Conservation (phyloP, 2,888 invertebrate genomes). For the Aphrophora alni region DNA sequence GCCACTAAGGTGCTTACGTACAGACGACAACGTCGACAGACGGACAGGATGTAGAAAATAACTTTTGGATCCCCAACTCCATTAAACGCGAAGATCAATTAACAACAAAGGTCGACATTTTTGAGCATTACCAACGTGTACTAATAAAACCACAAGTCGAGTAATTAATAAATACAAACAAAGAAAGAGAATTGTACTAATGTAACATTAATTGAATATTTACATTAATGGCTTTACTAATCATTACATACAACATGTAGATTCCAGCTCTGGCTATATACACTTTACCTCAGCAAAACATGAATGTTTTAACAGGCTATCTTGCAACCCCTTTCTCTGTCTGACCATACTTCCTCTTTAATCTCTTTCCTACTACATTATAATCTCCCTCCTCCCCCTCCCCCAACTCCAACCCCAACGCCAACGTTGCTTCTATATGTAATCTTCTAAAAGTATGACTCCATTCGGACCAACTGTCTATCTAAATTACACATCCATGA, state of each 20-base stretch:
- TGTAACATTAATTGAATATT: not conserved
- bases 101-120: too few species aligned
- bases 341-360: slow-evolving; percentile 19
- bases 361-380: slow-evolving; percentile 14
- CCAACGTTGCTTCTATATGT: not conserved
- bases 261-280: not conserved
- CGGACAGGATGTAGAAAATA: too few species aligned
- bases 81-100: too few species aligned
- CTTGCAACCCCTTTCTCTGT: slow-evolving; percentile 36
- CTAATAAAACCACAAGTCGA: too few species aligned
- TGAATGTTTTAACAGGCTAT: slow-evolving; percentile 23
- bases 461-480: not conserved
- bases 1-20: too few species aligned
- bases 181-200: not conserved
- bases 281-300: not conserved
- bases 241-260: not conserved
- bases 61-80: too few species aligned
- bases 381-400: not conserved
- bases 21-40: too few species aligned
- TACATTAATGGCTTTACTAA: not conserved
- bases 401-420: not conserved
- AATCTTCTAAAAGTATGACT: slow-evolving; percentile 6
- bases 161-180: too few species aligned
- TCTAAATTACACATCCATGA: not conserved
- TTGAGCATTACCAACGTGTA: too few species aligned